Evolutionary conservation across 1,140 invertebrate genomes (phyloP), one percentile per base, ranked within the genome.

Genomic region (Daktulosphaira vitifoliae): DNA sequence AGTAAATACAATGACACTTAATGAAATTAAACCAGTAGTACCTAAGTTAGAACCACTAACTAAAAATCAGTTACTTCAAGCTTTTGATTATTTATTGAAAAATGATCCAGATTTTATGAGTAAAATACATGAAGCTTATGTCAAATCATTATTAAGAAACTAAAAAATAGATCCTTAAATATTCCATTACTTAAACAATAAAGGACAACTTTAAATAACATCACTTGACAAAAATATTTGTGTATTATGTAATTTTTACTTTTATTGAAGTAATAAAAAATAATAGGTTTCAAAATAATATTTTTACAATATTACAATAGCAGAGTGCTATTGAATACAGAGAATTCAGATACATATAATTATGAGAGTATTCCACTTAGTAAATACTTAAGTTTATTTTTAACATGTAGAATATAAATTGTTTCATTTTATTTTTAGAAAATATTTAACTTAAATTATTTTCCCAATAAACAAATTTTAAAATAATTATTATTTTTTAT

Each of bases 111-210:
- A 89, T 68, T 94, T 93, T 77, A 81, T 92, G 8, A 85, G 83
- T 69, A 90, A 89, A 75, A 78, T 93, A 62, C 90, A 94, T 74
- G 89, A 92, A 77, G 90, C 89, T 51, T 93, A 93, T 73, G 83
- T 92, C 0, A 89, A 90, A 75, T 89, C 87, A 13, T 87, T 56
- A 15, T 49, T 50, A 59, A 54, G 54, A 8, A 65, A 65, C 42
- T 65, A 42, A 48, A 48, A 6, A 4, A 5, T 22, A 65, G 25
- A 48, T 62, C 26, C 20, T 29, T 29, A 39, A n/a, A n/a, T 39
- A 48, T 62, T 62, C 42, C 25, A 62, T 62, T 62, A 48, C 56
- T 62, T 46, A 18, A 62, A 33, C 44, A 22, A 39, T 39, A 39
- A 39, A 39, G 38, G 38, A n/a, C 8, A 39, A 39, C 38, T n/a